Base-by-base conservation (phyloP, 2,113 vertebrate genomes). In the Potamarius usumacintae region DNA sequence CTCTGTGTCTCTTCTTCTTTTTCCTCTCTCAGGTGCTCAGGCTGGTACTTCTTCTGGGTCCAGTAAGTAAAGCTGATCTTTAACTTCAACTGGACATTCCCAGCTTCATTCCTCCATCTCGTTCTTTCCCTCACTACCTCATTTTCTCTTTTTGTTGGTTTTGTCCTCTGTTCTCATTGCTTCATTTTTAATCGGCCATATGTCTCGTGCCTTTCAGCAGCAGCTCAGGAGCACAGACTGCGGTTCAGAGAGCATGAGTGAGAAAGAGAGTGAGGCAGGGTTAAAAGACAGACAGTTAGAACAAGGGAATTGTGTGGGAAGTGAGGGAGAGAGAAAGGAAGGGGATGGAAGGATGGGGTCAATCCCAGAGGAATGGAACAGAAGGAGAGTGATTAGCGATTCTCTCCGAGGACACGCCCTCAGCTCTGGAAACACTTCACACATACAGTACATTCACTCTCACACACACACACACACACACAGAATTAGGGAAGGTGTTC, bases 21-120 rank as follows among this genome's bases (percentile, higher is more conserved):
- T 17, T 85, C 67, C 84, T 92, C 93, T 94, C 94, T 92, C 93
- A 96, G 94, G 94, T 94, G 89, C 93, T 82, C 92, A 94, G 87
- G 94, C 94, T 90, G 95, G 95, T 86, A 94, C 94, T 60, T 93
- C 94, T 91, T 93, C 94, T 91, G 95, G 95, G 92, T 94, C 95
- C 42, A 95, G 95, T 96, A 95, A 96, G 95, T 96, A 93, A 91
- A 89, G 91, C 72, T 74, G 77, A 84, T 86, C 83, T 92, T 53
- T 42, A 30, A 52, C 60, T 78, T 60, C 80, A 4, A 58, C n/a
- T 58, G 4, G 27, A 30, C 27, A 17, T 80, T 20, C 80, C 48
- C 67, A 48, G 3, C 34, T 11, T 42, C 30, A 1, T 92, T 69
- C n/a, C n/a, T 82, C 77, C 30, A 58, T 87, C 89, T 88, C 92